Evolutionary conservation across 2,888 invertebrate genomes (phyloP).

Genomic region (Thera britannica): DNA sequence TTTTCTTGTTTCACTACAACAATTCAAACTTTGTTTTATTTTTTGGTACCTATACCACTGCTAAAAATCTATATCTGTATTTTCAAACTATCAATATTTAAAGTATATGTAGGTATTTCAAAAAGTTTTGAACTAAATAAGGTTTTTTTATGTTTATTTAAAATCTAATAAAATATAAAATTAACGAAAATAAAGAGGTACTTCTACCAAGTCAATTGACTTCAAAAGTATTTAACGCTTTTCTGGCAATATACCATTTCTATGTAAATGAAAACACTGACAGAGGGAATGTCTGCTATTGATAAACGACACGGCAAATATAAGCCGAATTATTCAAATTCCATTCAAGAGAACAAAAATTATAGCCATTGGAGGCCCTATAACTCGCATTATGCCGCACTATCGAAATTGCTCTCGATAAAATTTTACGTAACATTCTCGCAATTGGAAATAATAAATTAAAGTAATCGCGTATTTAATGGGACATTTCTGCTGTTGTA

Average conservation of each 20-base stretch:
- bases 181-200: too few relatives aligned
- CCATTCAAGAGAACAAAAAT: slow-evolving; percentile 70
- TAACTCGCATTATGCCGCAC: slow-evolving; percentile 69
- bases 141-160: too few relatives aligned
- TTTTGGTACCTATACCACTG: too few relatives aligned
- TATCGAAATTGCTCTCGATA: slow-evolving; percentile 80
- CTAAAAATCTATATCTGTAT: too few relatives aligned
- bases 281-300: slow-evolving; percentile 44
- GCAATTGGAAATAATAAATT: slow-evolving; percentile 76
- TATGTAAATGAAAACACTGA: neutral
- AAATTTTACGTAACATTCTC: slow-evolving; percentile 68
- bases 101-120: too few relatives aligned
- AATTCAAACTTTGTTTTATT: too few relatives aligned
- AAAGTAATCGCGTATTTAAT: slow-evolving; percentile 72
- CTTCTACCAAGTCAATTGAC: neutral
- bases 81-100: too few relatives aligned
- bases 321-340: slow-evolving; percentile 74
- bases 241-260: neutral
- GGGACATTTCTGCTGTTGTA: slow-evolving; percentile 54
- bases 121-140: too few relatives aligned
- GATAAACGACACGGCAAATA: slow-evolving; percentile 68
- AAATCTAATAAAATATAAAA: too few relatives aligned
- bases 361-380: slow-evolving; percentile 70
- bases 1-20: neutral
- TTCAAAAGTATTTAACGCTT: neutral